Conservation (phyloP, 2,888 invertebrate species). For the Hartigia nigra region DNA sequence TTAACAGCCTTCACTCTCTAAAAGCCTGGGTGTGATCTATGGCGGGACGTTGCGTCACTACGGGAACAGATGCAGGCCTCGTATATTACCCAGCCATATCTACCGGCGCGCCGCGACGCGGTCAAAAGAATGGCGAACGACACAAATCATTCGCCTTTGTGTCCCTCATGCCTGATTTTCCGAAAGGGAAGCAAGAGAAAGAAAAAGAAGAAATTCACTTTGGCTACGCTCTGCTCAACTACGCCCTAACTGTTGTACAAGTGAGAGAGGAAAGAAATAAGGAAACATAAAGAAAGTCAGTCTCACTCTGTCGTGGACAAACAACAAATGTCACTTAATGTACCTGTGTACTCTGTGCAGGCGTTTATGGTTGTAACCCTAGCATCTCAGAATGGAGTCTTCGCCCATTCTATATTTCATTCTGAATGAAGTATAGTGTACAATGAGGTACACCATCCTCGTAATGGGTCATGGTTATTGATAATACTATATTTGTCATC, state of each 20-base stretch:
- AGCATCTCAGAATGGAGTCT: not conserved
- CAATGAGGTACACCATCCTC: not conserved
- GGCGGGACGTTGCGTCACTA: slow-evolving; percentile 75
- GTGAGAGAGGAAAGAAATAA: not conserved
- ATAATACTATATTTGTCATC: not conserved
- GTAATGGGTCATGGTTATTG: not conserved
- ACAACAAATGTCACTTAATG: not conserved
- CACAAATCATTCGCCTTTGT: slow-evolving; percentile 63
- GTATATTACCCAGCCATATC: slow-evolving; percentile 65
- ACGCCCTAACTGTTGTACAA: not conserved
- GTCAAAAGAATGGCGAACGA: slow-evolving; percentile 61
- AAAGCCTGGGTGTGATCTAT: slow-evolving; percentile 74
- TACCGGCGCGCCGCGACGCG: slow-evolving; percentile 36
- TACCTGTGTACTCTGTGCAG: not conserved
- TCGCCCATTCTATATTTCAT: not conserved
- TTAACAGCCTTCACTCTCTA: slow-evolving; percentile 72
- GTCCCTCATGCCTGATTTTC: slow-evolving; percentile 23
- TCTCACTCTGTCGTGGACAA: not conserved
- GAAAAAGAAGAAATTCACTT: not conserved
- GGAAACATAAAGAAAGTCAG: not conserved
- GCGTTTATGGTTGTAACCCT: no score
- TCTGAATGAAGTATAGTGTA: no score
- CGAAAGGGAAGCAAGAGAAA: not conserved
- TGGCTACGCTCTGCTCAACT: not conserved
- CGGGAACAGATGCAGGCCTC: slow-evolving; percentile 66